Base-by-base conservation (phyloP, 2,113 vertebrate genomes). In the Aegotheles bennettii region DNA sequence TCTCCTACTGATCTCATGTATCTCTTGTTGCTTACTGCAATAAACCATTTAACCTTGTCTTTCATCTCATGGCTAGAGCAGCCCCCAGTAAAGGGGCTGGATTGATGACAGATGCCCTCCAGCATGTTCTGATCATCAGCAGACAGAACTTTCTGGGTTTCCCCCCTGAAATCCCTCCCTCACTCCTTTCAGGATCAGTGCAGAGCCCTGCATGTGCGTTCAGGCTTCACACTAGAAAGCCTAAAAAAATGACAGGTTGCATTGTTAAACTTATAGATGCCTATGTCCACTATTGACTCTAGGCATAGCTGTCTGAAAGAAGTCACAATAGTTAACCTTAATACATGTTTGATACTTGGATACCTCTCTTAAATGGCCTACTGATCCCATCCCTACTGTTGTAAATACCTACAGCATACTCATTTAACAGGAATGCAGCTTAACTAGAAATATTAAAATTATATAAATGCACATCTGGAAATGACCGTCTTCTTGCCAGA, bases 391-490 rank as follows among this genome's bases (percentile, higher is more conserved):
- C 56, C 57, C 43, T 78, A 38, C 26, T 81, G 59, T 47, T 94
- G 64, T 65, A 92, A 89, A 92, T 87, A 92, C 8, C 16, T 36
- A 54, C 56, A 56, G 40, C 40, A 60, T 2, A 3, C 25, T 91
- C 43, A 81, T 89, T 89, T 78, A 94, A 19, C 21, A 92, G 80
- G 51, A 84, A 87, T 47, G 47, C 4, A 84, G 79, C 91, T 87
- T 91, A 93, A 69, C 31, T 68, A 78, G 68, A 87, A 90, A 96
- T 89, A 91, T 91, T 84, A 42, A 89, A 93, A 82, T 64, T 8
- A 7, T 71, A 63, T 75, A 89, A 96, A 94, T 84, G 76, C 91
- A 80, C 94, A 96, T 94, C 89, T 96, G 91, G 89, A 94, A 91
- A 90, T 79, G 2, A 38, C 40, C 53, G 40, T 64, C 60, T 82